Conservation (phyloP, 1,140 invertebrate species). For the Mactra quadrangularis region DNA sequence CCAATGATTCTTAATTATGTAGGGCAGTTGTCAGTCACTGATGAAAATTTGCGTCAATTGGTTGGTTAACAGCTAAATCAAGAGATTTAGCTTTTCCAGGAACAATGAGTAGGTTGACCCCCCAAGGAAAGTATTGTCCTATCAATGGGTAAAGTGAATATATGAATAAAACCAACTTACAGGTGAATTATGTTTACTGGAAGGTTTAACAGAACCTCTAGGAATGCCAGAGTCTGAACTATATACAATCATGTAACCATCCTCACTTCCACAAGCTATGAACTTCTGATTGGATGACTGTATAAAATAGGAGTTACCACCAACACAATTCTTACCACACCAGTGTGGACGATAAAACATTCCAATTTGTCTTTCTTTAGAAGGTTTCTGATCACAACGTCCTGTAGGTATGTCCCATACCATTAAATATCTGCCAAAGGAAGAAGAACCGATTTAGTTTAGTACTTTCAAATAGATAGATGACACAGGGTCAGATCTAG, state of each 20-base stretch:
- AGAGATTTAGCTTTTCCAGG: too few relatives aligned
- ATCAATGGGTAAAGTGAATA: too few relatives aligned
- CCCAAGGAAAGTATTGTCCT: too few relatives aligned
- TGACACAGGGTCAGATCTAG: too few relatives aligned
- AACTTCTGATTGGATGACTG: constrained; percentile 47
- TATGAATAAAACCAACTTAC: too few relatives aligned
- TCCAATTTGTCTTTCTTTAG: constrained; percentile 64
- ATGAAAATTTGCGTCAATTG: too few relatives aligned
- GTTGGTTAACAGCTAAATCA: too few relatives aligned
- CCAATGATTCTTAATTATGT: too few relatives aligned
- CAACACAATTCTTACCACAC: constrained; percentile 59
- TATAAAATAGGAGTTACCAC: constrained; percentile 62
- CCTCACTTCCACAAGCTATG: constrained; percentile 73
- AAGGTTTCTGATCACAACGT: constrained; percentile 72
- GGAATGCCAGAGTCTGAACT: constrained; percentile 69
- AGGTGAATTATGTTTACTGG: constrained; percentile 69
- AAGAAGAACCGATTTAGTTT: too few relatives aligned
- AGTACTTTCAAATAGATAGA: too few relatives aligned
- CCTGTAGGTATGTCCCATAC: constrained; percentile 79
- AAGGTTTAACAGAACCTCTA: constrained; percentile 66
- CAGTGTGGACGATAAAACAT: constrained; percentile 75
- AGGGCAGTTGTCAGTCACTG: too few relatives aligned
- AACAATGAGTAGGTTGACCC: too few relatives aligned
- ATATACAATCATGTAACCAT: constrained; percentile 76
- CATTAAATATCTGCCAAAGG: constrained; percentile 65